These are phyloP conservation scores for Camptogramma bilineatum DNA, from an alignment of 2,888 invertebrate genomes.

Conservation along the genomic window DNA sequence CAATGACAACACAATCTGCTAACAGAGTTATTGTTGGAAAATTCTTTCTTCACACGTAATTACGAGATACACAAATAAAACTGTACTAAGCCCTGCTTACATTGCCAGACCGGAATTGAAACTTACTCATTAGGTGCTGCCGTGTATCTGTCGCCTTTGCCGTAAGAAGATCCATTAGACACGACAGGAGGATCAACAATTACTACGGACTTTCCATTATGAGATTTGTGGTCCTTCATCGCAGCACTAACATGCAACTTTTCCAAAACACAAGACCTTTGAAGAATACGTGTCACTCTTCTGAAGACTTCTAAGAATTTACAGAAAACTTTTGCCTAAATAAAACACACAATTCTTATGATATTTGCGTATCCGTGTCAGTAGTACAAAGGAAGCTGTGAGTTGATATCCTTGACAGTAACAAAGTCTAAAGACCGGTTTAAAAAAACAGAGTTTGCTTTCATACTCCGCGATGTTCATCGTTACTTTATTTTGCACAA, in stretches of 20 bases:
- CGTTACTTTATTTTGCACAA: slow-evolving; percentile 12
- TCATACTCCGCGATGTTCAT: slow-evolving; percentile 13
- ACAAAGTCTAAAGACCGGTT: slow-evolving; percentile 69
- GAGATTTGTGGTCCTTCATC: slow-evolving; percentile 69
- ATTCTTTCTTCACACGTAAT: slow-evolving; percentile 21
- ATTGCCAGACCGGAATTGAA: slow-evolving; percentile 16
- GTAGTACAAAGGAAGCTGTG: slow-evolving; percentile 67
- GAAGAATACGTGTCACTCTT: slow-evolving; percentile 18
- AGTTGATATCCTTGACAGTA: slow-evolving; percentile 77
- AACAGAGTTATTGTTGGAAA: slow-evolving; percentile 23
- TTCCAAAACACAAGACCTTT: slow-evolving; percentile 18
- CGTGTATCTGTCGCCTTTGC: slow-evolving; percentile 77
- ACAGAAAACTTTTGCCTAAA: slow-evolving; percentile 35
- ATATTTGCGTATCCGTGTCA: slow-evolving; percentile 44
- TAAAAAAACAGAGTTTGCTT: slow-evolving; percentile 26
- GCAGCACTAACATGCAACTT: slow-evolving; percentile 50
- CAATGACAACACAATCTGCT: background rate
- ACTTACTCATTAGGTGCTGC: slow-evolving; percentile 82
- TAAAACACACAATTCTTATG: slow-evolving; percentile 37
- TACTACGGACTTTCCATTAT: slow-evolving; percentile 60
- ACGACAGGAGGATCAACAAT: slow-evolving; percentile 45
- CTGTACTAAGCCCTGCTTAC: slow-evolving; percentile 1
- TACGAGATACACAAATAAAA: slow-evolving; percentile 27
- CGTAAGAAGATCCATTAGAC: slow-evolving; percentile 72
- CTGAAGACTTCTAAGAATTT: slow-evolving; percentile 18